phyloP scores from a whole-genome alignment of 2,113 vertebrate species.

The Phycodurus eques region DNA sequence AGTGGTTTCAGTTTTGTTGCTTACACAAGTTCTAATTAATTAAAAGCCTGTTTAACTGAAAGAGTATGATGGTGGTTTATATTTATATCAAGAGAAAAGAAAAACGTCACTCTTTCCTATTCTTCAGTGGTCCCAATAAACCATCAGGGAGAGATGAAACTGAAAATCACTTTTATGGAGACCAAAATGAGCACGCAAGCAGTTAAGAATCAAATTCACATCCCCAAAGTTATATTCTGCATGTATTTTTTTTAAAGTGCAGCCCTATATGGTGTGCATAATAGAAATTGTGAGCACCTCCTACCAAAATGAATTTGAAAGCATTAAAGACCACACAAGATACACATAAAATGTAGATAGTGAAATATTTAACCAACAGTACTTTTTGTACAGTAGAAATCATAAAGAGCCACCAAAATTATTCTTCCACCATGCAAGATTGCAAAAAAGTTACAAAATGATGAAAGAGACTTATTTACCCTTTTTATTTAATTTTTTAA shows the following conservation, averaged over 20 bases:
- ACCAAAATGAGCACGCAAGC: background rate
- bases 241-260: background rate
- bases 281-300: too few relatives aligned
- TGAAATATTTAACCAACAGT: background rate
- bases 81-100: conserved; percentile 21
- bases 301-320: too few relatives aligned
- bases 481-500: too few relatives aligned
- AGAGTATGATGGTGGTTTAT: conserved; percentile 48
- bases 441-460: too few relatives aligned
- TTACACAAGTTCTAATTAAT: conserved; percentile 33
- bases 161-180: background rate
- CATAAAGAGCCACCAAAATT: background rate
- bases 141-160: background rate
- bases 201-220: background rate
- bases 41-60: conserved; percentile 55
- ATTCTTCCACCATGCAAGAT: background rate
- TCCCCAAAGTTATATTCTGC: background rate
- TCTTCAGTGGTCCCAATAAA: background rate
- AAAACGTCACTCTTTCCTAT: background rate
- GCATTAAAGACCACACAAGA: too few relatives aligned
- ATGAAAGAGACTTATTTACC: too few relatives aligned
- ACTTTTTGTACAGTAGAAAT: background rate
- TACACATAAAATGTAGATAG: too few relatives aligned
- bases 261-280: too few relatives aligned
- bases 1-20: conserved; percentile 8